Evolutionary conservation across 2,888 invertebrate genomes (phyloP), one percentile per base, ranked within the genome.

Genomic region (Brachypalpus laphriformis): DNA sequence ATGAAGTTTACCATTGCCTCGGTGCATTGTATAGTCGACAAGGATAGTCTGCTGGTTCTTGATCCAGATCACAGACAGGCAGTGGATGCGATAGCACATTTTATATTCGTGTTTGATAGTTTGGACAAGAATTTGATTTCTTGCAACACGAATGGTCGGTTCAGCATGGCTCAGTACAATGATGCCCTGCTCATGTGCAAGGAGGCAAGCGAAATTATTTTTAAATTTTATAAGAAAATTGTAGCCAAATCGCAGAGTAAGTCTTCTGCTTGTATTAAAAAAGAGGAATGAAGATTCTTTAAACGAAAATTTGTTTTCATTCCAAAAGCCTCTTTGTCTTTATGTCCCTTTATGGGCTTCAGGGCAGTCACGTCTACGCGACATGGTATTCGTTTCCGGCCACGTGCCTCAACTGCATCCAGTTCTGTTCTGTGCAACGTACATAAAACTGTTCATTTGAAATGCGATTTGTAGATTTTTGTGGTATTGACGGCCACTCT

Each of bases 1-100:
- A 95, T 98, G 95, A 95, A 95, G 87, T 96, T 94, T 89, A 94
- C 96, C 34, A 94, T 97, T 89, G 97, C 96, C 5, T 96, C 96
- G 0, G 95, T 97, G 0, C 93, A 94, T 68, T 97, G 97, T 90
- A 94, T 94, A 70, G 93, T 97, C 6, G 94, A 94, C 82, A 93
- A 93, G 8, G 90, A 93, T 7, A 94, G 94, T 2, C 92, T 94
- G 80, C 90, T 96, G 0, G 89, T 94, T 49, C 88, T 96, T 14
- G 96, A 96, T 91, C 96, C 97, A 2, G 92, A 90, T 88, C 90
- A 89, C 89, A 93, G 90, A 88, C 93, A 90, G 91, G 90, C 93
- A 68, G 91, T 93, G 9, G 93, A 94, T 4, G 93, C 94, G 0
- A 92, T 92, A 63, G 95, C 96, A 0, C 92, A 93, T 63, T 94